Evolutionary conservation across 1,140 invertebrate genomes (phyloP), one percentile per base, ranked within the genome.

Genomic region (Trigoniulus corallinus): DNA sequence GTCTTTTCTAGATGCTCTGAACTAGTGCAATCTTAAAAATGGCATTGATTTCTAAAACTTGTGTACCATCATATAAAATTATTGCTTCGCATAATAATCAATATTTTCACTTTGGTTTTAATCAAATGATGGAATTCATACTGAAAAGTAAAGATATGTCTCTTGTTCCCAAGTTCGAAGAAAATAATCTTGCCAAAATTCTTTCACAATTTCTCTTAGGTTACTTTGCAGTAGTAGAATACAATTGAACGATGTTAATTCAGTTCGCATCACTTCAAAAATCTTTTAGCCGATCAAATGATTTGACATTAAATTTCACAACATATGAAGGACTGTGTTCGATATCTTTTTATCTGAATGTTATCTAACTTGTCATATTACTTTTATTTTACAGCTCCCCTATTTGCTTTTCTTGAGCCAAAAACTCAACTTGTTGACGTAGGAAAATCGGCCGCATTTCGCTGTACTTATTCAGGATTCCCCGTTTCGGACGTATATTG

Each of bases 381-480:
- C 37, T 39, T 39, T 13, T 12, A 12, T 39, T 39, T 39, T 39
- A 21, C 62, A 77, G 89, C 88, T 45, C 86, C 88, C 0, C 64
- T 95, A 7, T 81, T 80, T 55, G 81, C 86, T 1, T 77, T 80
- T 53, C 85, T 95, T 52, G 84, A 92, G 62, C 92, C 91, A 0
- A 77, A 80, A 41, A 81, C 82, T 0, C 89, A 95, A 66, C 88
- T 86, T 37, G 80, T 93, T 39, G 89, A 95, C 65, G 93, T 92
- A 60, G 88, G 87, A 42, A 77, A 87, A 61, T 82, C 87, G 1
- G 89, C 89, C 1, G 76, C 82, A 0, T 87, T 93, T 62, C 88
- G 83, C 20, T 91, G 88, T 70, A 81, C 83, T 64, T 86, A 84
- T 59, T 81, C 78, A 24, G 88, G 88, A 3, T 81, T 82, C 70